phyloP scores from a whole-genome alignment of 1,140 invertebrate species.

The Hyposmocoma kahamanoa region DNA sequence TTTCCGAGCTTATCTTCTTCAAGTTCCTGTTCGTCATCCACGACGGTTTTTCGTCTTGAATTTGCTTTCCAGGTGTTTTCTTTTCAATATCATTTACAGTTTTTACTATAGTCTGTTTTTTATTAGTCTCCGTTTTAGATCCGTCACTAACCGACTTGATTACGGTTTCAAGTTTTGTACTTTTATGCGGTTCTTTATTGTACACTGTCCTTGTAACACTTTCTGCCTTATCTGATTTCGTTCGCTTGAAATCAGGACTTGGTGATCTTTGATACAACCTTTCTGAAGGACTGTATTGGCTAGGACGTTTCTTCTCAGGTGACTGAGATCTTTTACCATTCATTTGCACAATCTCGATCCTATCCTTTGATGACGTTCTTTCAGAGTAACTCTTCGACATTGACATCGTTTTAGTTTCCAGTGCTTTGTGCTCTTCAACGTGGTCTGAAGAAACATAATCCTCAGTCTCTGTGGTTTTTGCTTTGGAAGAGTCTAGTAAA shows the following conservation, averaged over 20 bases:
- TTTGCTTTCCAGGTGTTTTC: slow-evolving; percentile 37
- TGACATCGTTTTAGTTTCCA: slow-evolving; percentile 23
- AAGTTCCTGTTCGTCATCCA: slow-evolving; percentile 75
- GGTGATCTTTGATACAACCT: slow-evolving; percentile 31
- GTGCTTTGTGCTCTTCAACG: slow-evolving; percentile 21
- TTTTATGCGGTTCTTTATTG: slow-evolving; percentile 11
- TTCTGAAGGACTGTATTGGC: slow-evolving; percentile 21
- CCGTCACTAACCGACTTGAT: not conserved
- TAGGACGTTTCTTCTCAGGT: slow-evolving; percentile 37
- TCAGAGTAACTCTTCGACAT: slow-evolving; percentile 29
- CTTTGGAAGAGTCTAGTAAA: slow-evolving; percentile 7
- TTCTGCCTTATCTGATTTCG: slow-evolving; percentile 9
- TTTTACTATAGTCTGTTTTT: slow-evolving; percentile 52
- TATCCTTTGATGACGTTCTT: slow-evolving; percentile 39
- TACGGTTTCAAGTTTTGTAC: not conserved
- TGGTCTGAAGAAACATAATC: not conserved
- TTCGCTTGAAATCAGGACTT: slow-evolving; percentile 38
- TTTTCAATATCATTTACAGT: slow-evolving; percentile 48
- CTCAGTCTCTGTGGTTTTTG: not conserved
- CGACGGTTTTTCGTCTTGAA: slow-evolving; percentile 68
- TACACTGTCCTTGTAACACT: slow-evolving; percentile 13
- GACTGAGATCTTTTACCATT: slow-evolving; percentile 53
- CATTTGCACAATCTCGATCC: slow-evolving; percentile 33
- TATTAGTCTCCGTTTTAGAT: slow-evolving; percentile 19
- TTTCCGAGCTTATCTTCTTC: slow-evolving; percentile 60